Evolutionary conservation across 2,888 invertebrate genomes (phyloP), one percentile per base, ranked within the genome.

Genomic region (Clanis bilineata): DNA sequence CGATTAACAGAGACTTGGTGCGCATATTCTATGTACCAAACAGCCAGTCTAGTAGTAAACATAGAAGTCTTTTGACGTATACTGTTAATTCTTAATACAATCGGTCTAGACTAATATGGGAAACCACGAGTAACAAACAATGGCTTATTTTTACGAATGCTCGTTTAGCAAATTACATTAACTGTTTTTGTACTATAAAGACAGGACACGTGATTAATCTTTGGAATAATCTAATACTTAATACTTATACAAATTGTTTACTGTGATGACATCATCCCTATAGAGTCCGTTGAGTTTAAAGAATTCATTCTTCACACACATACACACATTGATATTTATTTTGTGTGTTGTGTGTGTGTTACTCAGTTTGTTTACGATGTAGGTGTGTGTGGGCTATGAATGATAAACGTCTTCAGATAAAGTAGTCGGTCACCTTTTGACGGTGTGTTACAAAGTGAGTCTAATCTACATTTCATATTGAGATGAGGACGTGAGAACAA

Each of bases 401-500:
- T 76, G 74, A 78, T 77, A 81, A 79, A 75, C 65, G 70, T 69
- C 73, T 71, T 60, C 43, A 78, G 79, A 81, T 80, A 81, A 77
- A 78, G 71, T 67, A 76, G 73, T 72, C 72, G 69, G 77, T 75
- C 71, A 71, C 71, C 72, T 76, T 75, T 74, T 67, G 74, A 75
- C 72, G 74, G 66, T 62, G 69, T 59, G 66, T 70, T 69, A 76
- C 71, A 77, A 74, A 79, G 76, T 74, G 78, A 62, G 65, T 65
- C 75, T 82, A 82, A 80, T 82, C 80, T 80, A 65, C 71, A 67
- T 68, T 78, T 76, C 77, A 73, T 77, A 80, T 80, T 81, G 79
- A 79, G 73, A 70, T 68, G 73, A 73, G 72, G 72, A 82, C 77
- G 80, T 83, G 82, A 77, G 78, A 82, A 86, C 83, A 85, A 80